Percentiles rank a stretch among this genome's conserved stretches.
These are phyloP conservation scores for Dexiosoma caninum DNA, from an alignment of 2,888 invertebrate species.

Conservation along the genomic window DNA sequence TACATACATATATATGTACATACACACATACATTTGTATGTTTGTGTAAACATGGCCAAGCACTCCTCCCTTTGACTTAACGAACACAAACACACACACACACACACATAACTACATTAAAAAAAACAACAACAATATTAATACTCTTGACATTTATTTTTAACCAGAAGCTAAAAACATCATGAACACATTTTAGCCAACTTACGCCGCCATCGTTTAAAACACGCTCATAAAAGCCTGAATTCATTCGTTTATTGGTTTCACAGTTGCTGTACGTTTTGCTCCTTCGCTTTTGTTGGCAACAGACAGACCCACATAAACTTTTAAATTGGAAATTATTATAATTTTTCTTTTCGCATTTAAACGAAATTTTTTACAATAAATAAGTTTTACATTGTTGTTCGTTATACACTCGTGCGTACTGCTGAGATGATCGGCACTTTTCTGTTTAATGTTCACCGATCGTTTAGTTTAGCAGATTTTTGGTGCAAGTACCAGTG, in stretches of 20 bases:
- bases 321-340: conserved; percentile 54
- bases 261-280: not conserved
- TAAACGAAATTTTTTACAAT: conserved; percentile 60
- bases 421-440: not conserved
- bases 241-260: conserved; percentile 7
- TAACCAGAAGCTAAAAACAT: conserved; percentile 49
- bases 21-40: no score
- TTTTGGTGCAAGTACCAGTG: not conserved
- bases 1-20: not conserved
- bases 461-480: conserved; percentile 46
- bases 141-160: conserved; percentile 33
- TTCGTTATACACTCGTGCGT: not conserved
- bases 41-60: no score
- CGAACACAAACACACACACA: no score
- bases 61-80: conserved; percentile 21
- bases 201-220: conserved; percentile 14
- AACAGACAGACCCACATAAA: conserved; percentile 25
- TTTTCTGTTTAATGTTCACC: conserved; percentile 10
- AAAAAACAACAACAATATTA: not conserved
- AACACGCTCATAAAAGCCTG: conserved; percentile 11
- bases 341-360: conserved; percentile 50
- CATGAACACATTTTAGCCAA: conserved; percentile 24
- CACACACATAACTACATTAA: no score
- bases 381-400: conserved; percentile 49
- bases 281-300: not conserved